These are phyloP conservation scores for Centropus unirufus DNA, from an alignment of 2,113 vertebrate species.

Conservation along the genomic window DNA sequence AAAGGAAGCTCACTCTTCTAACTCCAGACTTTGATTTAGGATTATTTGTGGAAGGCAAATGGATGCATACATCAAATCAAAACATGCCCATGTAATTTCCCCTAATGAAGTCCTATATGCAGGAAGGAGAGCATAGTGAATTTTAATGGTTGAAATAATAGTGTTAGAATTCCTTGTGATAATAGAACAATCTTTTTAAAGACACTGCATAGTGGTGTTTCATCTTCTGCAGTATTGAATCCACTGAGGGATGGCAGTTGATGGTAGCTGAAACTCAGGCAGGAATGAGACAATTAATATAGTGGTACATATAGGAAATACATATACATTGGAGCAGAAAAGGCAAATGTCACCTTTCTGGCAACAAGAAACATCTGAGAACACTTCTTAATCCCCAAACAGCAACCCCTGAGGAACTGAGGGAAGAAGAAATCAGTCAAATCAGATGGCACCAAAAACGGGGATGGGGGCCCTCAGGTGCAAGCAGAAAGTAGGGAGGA, in stretches of 20 bases:
- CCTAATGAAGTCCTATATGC: not conserved
- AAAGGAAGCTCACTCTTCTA: conserved; percentile 25
- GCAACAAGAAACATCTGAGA: not conserved
- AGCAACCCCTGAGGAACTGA: not conserved
- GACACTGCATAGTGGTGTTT: not conserved
- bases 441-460: not conserved
- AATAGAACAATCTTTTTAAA: not conserved
- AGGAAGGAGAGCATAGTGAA: not conserved
- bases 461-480: not conserved
- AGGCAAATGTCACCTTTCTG: not conserved
- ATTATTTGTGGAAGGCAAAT: conserved; percentile 35
- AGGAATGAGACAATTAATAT: not conserved
- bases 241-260: not conserved
- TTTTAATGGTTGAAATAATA: not conserved
- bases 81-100: not conserved
- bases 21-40: conserved; percentile 46
- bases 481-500: not conserved
- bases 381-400: not conserved
- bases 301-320: not conserved
- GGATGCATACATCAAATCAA: conserved; percentile 1
- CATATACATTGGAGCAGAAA: not conserved
- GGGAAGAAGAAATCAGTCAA: not conserved
- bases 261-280: not conserved
- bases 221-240: not conserved
- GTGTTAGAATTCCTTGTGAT: not conserved